A percentile compares a stretch with the other conserved stretches of the same genome.
Conservation (phyloP, 2,113 vertebrate genomes). For the Poicephalus meyeri region DNA sequence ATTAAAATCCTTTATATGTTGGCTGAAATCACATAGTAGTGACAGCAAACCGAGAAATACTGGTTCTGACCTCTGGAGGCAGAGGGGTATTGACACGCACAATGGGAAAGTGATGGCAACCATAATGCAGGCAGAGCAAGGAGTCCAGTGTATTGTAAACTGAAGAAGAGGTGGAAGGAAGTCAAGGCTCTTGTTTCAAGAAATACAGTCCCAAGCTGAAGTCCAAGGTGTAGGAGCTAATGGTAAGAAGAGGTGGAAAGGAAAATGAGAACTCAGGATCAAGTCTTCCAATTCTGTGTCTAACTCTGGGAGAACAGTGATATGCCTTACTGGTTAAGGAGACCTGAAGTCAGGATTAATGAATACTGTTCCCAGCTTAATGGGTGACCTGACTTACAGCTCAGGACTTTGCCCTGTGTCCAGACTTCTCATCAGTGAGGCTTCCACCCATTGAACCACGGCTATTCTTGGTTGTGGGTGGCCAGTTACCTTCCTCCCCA, state of each 20-base stretch:
- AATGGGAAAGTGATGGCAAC: fast-evolving
- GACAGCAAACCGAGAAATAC: background rate
- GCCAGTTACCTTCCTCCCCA: background rate
- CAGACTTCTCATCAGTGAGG: background rate
- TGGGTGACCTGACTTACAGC: background rate
- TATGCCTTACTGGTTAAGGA: background rate
- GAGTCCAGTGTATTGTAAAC: background rate
- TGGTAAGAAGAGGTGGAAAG: background rate
- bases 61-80: background rate
- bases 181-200: background rate
- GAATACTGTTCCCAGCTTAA: background rate
- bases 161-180: background rate
- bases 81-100: background rate
- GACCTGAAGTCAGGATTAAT: background rate
- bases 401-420: background rate
- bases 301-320: background rate
- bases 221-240: background rate
- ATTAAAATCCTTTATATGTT: background rate
- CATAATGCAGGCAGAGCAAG: background rate
- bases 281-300: background rate
- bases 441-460: background rate
- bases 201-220: background rate
- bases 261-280: background rate
- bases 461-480: background rate
- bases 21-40: background rate